A percentile compares a stretch with the other conserved stretches of the same genome.
phyloP scores from a whole-genome alignment of 2,888 invertebrate species.

The Trachelus iudaicus region DNA sequence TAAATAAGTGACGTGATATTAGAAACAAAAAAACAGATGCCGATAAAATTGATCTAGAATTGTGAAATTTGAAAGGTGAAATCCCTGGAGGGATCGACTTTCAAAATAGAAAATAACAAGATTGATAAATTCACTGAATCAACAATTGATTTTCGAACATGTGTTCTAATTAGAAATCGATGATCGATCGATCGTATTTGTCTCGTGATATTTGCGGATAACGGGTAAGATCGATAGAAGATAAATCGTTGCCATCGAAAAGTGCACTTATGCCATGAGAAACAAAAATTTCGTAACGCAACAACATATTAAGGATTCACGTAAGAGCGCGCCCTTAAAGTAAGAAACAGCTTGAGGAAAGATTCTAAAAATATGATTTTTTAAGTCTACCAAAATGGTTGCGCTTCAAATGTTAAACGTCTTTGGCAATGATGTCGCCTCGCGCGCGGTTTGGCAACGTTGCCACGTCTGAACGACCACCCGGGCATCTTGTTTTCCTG shows the following conservation, averaged over 20 bases:
- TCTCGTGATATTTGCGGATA: background rate
- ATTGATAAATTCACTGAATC: background rate
- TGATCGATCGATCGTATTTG: background rate
- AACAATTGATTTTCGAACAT: background rate
- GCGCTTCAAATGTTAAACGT: background rate
- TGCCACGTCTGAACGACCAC: constrained; percentile 35
- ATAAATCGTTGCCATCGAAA: no score
- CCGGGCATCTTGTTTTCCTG: constrained; percentile 3
- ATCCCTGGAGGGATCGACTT: background rate
- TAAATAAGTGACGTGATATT: background rate
- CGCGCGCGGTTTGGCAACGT: constrained; percentile 34
- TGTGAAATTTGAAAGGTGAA: no score
- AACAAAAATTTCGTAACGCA: background rate
- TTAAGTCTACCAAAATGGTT: background rate
- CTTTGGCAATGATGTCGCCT: constrained; percentile 37
- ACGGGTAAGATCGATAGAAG: background rate
- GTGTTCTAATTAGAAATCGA: background rate
- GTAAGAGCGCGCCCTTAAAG: background rate
- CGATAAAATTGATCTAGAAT: no score
- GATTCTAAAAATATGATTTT: background rate
- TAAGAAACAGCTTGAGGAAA: background rate
- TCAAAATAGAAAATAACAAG: background rate
- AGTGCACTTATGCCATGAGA: background rate
- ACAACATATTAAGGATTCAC: background rate
- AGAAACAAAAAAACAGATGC: no score